Evolutionary conservation across 37 sponge, comb jelly and placozoan species (phyloP).

Genomic region (Beroe forskalii): DNA sequence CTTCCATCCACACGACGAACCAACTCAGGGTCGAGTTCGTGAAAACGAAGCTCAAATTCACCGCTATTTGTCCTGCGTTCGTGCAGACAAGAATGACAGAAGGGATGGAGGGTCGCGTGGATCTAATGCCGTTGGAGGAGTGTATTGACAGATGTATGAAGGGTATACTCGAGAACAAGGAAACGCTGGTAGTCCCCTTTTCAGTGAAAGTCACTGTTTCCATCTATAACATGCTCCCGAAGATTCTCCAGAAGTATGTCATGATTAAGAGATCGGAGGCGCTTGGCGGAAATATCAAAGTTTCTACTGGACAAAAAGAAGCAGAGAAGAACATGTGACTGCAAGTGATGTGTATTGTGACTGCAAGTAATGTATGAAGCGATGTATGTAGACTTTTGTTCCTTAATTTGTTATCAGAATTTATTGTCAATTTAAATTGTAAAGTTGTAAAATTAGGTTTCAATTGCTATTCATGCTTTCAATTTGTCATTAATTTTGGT

Average conservation of each 20-base stretch:
- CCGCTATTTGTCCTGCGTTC: constrained; percentile 32
- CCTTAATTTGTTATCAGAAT: too few relatives aligned
- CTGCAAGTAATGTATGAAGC: too few relatives aligned
- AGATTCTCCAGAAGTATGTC: not conserved
- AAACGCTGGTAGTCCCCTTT: not conserved
- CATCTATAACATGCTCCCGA: not conserved
- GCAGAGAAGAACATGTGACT: not conserved
- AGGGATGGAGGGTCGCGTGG: not conserved
- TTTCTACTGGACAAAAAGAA: not conserved
- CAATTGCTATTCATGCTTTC: too few relatives aligned
- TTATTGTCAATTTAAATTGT: too few relatives aligned
- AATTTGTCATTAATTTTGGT: too few relatives aligned
- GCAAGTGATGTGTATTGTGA: too few relatives aligned
- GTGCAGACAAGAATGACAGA: constrained; percentile 10
- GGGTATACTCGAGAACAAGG: not conserved
- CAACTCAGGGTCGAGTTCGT: not conserved
- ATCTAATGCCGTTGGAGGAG: not conserved
- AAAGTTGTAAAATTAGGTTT: too few relatives aligned
- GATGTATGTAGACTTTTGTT: too few relatives aligned
- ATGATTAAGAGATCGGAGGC: not conserved
- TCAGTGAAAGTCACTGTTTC: not conserved
- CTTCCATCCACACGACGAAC: not conserved
- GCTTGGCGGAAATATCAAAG: not conserved
- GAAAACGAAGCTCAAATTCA: constrained; percentile 22
- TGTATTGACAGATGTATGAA: not conserved